Base-by-base conservation (phyloP, 2,113 vertebrate genomes). In the Tinamus guttatus region DNA sequence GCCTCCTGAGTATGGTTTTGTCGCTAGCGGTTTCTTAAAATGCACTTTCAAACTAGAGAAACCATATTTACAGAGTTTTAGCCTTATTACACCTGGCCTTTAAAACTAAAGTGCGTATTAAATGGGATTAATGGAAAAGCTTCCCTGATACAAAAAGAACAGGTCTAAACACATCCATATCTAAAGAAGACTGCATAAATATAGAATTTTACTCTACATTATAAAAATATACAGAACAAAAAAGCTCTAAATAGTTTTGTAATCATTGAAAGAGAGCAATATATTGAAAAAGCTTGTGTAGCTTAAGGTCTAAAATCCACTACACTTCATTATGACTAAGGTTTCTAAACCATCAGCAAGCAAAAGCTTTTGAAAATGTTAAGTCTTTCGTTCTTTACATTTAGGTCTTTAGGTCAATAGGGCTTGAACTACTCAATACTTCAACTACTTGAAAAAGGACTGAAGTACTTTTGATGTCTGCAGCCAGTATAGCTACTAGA, bases 171-270 rank as follows among this genome's bases (percentile, higher is more conserved):
- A 20, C 22, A 85, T 34, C 28, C 1, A 1, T 56, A 28, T 6
- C 20, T 7, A 5, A 68, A 13, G 30, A 54, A 65, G 43, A 71
- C 30, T 2, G 1, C 0, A 1, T 2, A 51, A n/a, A 41, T 64
- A 47, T 30, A 73, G 80, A 47, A 43, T 34, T 21, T 45, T 62
- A 51, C 3, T 70, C 41, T 51, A 22, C 34, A 2, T 14, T 64
- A 13, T 6, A 75, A n/a, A n/a, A n/a, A 82, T 41, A 49, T 3
- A 62, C 12, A 77, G 30, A 54, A 59, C 9, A 51, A 32, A 54
- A 59, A 6, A 71, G 63, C 62, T 77, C 38, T 21, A 73, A 1
- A 1, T 5, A 41, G 43, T 6, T 6, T 64, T 1, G 1, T 27
- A 41, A 68, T 9, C 64, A 41, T 24, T 24, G 28, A 30, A 47